Base-by-base conservation (phyloP, 2,888 invertebrate species). In the Elysia crispata region DNA sequence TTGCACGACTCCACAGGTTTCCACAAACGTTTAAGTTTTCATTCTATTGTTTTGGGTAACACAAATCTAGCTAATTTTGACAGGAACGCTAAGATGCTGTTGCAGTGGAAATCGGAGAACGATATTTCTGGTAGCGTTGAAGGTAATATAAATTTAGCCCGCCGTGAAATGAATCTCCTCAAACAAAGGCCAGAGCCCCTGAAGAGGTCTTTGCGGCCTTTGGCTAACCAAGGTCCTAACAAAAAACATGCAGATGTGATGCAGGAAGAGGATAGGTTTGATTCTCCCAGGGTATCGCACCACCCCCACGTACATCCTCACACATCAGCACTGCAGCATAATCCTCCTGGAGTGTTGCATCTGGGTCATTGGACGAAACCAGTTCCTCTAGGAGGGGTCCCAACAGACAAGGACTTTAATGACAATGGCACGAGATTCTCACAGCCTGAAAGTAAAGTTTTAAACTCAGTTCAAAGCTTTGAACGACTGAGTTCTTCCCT, bases 381-480 rank as follows among this genome's bases (percentile, higher is more conserved):
- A 41, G 41, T 41, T 41, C 41, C 41, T 3, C 41, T 41, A 41
- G 41, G 41, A 41, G 41, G 41, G 41, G 41, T 3, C 41, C 41
- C 41, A 11, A 41, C 41, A 6, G 41, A 3, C 41, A 41, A 41
- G 41, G 41, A 41, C 11, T 41, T 11, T 11, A 6, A 11, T 41
- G 41, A 41, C 11, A 11, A 3, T 41, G 41, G 41, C 41, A 6
- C 41, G 41, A 41, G 41, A 41, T 41, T 11, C 41, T 6, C 41
- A 41, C 41, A 41, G 41, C 3, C 3, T 23, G 8, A 13, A 23
- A 41, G 66, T 3, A 50, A 54, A 41, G 41, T n/a, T 25, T 54
- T 77, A 41, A 20, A 54, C 8, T 70, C 70, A 0, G 23, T 62
- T 62, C 70, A 77, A 41, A 77, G 70, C 28, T 70, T 41, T 18